Evolutionary conservation across 2,113 vertebrate species (phyloP).

Genomic region (Camelus dromedarius): DNA sequence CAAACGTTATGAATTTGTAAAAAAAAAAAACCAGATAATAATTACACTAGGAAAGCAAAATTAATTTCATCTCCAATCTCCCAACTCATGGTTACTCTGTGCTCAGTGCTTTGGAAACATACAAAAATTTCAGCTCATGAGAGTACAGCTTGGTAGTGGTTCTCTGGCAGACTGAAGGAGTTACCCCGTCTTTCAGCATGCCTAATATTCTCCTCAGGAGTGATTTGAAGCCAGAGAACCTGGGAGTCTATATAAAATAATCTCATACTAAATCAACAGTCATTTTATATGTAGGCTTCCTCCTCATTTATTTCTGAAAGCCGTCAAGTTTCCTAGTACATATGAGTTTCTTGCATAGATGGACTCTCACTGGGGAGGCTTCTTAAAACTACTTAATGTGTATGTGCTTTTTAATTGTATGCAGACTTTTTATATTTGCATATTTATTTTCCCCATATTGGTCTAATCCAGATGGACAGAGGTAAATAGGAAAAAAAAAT

Average conservation of each 20-base stretch:
- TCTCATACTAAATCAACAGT: neutral
- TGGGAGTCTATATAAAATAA: neutral
- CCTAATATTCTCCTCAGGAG: neutral
- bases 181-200: neutral
- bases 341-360: conserved; percentile 35
- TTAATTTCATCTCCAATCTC: neutral
- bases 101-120: neutral
- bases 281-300: neutral
- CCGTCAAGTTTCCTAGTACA: neutral
- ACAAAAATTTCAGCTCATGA: neutral
- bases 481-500: neutral
- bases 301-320: conserved; percentile 45
- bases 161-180: neutral
- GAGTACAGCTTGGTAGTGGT: neutral
- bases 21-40: neutral
- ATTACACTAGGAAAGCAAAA: neutral
- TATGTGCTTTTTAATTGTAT: conserved; percentile 36
- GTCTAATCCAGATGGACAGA: conserved; percentile 25
- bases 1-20: neutral
- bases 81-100: neutral
- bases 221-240: neutral
- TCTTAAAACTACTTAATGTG: conserved; percentile 59
- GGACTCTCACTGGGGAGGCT: neutral
- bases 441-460: neutral
- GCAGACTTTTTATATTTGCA: conserved; percentile 44